Evolutionary conservation across 2,797 vertebrate genomes (phyloP).

Genomic region (Cirrhinus mrigala): DNA sequence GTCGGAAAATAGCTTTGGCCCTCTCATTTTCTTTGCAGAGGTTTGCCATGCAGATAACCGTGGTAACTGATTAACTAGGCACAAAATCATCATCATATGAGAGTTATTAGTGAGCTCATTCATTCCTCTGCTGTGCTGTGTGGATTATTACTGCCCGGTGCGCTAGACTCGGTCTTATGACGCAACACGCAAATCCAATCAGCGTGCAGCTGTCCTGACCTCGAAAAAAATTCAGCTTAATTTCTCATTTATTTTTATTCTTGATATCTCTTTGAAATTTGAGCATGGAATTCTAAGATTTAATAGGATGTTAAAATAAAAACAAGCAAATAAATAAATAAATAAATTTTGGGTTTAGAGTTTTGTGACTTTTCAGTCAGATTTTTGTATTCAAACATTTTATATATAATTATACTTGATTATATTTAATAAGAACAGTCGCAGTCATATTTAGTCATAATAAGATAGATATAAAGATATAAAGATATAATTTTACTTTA

Average conservation of each 20-base stretch:
- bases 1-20: conserved; percentile 73
- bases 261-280: background rate
- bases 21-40: conserved; percentile 77
- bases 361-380: too few relatives aligned
- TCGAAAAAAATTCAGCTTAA: too few relatives aligned
- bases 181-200: conserved; percentile 62
- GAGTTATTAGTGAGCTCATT: background rate
- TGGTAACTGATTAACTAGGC: background rate
- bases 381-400: too few relatives aligned
- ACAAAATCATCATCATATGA: background rate
- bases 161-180: conserved; percentile 39
- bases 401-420: too few relatives aligned
- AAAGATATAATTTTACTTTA: too few relatives aligned
- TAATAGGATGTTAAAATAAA: background rate
- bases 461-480: too few relatives aligned
- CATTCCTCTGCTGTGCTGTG: background rate
- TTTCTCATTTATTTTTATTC: background rate
- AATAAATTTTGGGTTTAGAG: too few relatives aligned
- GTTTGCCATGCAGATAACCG: conserved; percentile 68
- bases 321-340: background rate
- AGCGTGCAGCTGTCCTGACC: conserved; percentile 69
- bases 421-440: too few relatives aligned
- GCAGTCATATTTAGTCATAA: too few relatives aligned
- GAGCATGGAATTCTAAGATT: background rate
- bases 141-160: conserved; percentile 37